These are phyloP conservation scores for Eupelmus urozonus DNA, from an alignment of 2,888 invertebrate species.

Conservation along the genomic window DNA sequence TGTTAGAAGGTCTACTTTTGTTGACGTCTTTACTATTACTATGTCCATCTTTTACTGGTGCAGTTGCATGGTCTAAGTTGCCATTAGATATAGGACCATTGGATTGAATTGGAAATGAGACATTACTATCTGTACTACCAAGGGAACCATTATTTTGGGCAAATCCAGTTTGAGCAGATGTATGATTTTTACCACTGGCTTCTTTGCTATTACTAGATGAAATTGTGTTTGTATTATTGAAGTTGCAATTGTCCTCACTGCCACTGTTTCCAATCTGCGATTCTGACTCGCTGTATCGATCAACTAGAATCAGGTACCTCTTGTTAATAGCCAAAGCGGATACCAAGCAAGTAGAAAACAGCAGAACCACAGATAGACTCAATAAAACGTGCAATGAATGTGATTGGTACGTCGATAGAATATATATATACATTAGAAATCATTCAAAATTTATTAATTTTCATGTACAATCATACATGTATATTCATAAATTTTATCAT, in stretches of 20 bases:
- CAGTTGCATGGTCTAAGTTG: conserved; percentile 85
- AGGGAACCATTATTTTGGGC: conserved; percentile 74
- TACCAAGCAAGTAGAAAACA: conserved; percentile 57
- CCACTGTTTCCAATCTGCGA: conserved; percentile 84
- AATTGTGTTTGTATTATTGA: conserved; percentile 71
- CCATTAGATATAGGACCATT: conserved; percentile 75
- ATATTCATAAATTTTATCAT: conserved; percentile 41
- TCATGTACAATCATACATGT: not conserved
- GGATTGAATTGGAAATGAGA: conserved; percentile 65
- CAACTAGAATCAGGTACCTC: conserved; percentile 80
- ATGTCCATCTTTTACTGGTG: conserved; percentile 75
- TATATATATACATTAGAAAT: conserved; percentile 23
- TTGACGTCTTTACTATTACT: conserved; percentile 77
- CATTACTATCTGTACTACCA: conserved; percentile 69
- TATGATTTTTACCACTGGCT: conserved; percentile 74
- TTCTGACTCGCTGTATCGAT: conserved; percentile 92
- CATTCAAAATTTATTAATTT: conserved; percentile 25
- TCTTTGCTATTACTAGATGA: conserved; percentile 74
- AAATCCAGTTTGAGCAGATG: conserved; percentile 70
- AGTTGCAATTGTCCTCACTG: conserved; percentile 79
- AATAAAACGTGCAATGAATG: conserved; percentile 47
- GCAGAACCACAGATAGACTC: conserved; percentile 42
- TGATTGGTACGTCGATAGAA: conserved; percentile 16
- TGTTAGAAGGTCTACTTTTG: conserved; percentile 76
- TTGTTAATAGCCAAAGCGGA: conserved; percentile 65